Evolutionary conservation across 2,113 vertebrate genomes (phyloP).

Genomic region (Salvelinus alpinus): DNA sequence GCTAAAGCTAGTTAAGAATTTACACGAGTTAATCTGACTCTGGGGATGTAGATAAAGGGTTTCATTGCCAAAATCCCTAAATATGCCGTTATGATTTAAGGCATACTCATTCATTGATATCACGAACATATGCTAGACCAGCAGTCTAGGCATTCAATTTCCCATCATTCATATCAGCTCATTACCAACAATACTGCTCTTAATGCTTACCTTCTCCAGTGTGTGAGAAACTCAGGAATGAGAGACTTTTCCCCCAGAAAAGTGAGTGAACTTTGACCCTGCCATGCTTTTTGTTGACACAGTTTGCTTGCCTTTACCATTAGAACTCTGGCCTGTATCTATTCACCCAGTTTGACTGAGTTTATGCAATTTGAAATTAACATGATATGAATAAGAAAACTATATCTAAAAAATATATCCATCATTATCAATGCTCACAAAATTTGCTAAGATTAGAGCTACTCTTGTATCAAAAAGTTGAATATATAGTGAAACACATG

Average conservation of each 20-base stretch:
- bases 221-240: conserved; percentile 49
- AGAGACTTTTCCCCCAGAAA: not conserved
- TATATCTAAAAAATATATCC: not conserved
- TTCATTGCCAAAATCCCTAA: too few relatives aligned
- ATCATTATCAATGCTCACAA: too few relatives aligned
- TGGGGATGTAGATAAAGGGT: too few relatives aligned
- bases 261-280: conserved; percentile 63
- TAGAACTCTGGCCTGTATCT: conserved; percentile 18
- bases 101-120: not conserved
- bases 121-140: too few relatives aligned
- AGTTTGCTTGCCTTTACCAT: conserved; percentile 36
- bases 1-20: too few relatives aligned
- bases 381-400: not conserved
- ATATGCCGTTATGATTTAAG: too few relatives aligned
- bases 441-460: too few relatives aligned
- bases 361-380: conserved; percentile 1
- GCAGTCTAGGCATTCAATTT: not conserved
- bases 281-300: conserved; percentile 53
- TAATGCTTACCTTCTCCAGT: conserved; percentile 56
- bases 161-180: not conserved
- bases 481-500: too few relatives aligned
- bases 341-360: conserved; percentile 1
- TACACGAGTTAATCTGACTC: too few relatives aligned
- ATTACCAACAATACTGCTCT: not conserved
- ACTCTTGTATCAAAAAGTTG: too few relatives aligned